Evolutionary conservation across 2,888 invertebrate genomes (phyloP), one percentile per base, ranked within the genome.

Genomic region (Leucophora obtusa): DNA sequence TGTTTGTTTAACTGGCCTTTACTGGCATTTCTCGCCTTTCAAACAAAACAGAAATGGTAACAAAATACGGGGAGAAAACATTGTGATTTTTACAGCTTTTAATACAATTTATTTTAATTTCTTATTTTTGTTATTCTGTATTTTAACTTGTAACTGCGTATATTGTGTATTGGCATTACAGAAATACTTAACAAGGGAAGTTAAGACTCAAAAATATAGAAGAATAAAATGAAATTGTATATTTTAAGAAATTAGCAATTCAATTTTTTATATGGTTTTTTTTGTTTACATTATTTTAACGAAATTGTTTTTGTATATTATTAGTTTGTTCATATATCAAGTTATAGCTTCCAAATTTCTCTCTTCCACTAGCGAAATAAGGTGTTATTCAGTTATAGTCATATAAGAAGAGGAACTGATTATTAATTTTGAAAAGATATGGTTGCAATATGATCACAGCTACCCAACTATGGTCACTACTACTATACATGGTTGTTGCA

Each of bases 201-300:
- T 9, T 18, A 35, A 38, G 21, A 38, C 15, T 38, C 11, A 51
- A 11, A 14, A 35, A 8, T 10, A 60, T 43, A 47, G 15, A 33
- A 71, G 38, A 77, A 50, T 54, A 33, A 21, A 21, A 47, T 35
- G 1, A 66, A 66, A 75, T 50, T 17, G 15, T 58, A 69, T 69
- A 50, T 38, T 28, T 59, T 59, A 53, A 85, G 85, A 84, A 87
- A 86, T 87, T 87, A 86, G 87, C 87, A 87, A 87, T 87, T 87
- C 87, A 87, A 86, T 86, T 87, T 87, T 85, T 59, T 38, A 43
- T 63, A 18, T 62, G 54, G 11, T n/a, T 71, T 66, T n/a, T 38
- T 38, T 38, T 18, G 14, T 38, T 38, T 8, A 11, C 7, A 11
- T 38, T 11, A 38, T 38, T 11, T 38, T 11, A 38, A 38, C 4